A percentile compares a stretch with the other conserved stretches of the same genome.
Evolutionary conservation across 2,113 vertebrate species (phyloP).

Genomic region (Carassius gibelio): DNA sequence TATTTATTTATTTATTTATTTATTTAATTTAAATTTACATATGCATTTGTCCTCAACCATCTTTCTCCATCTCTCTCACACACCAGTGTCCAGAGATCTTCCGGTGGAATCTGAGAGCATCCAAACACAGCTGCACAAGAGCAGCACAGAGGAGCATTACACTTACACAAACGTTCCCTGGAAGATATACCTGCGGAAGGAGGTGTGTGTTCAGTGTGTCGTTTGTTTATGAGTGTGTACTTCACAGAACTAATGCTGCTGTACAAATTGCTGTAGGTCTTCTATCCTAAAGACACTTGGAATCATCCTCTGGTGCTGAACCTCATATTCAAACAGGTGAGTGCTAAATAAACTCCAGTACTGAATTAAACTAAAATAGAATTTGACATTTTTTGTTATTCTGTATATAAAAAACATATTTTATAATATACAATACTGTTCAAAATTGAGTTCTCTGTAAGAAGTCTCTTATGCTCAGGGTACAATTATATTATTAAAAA

Average conservation of each 20-base stretch:
- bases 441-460: too few species aligned
- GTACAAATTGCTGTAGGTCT: constrained; percentile 81
- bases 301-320: constrained; percentile 86
- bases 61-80: neutral
- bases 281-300: constrained; percentile 92
- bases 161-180: constrained; percentile 89
- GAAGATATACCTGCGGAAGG: constrained; percentile 91
- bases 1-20: too few species aligned
- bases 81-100: constrained; percentile 79
- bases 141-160: constrained; percentile 83
- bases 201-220: constrained; percentile 72
- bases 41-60: neutral
- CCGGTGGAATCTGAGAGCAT: constrained; percentile 77
- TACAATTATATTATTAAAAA: too few species aligned
- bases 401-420: neutral
- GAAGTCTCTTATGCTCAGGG: too few species aligned
- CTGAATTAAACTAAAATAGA: neutral
- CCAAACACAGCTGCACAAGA: constrained; percentile 86
- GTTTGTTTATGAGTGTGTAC: neutral
- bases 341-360: neutral
- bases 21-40: too few species aligned
- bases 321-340: constrained; percentile 95
- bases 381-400: neutral
- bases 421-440: neutral
- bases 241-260: neutral